phyloP scores from a whole-genome alignment of 2,888 invertebrate genomes.

The Spatulosminthurus flaviceps region DNA sequence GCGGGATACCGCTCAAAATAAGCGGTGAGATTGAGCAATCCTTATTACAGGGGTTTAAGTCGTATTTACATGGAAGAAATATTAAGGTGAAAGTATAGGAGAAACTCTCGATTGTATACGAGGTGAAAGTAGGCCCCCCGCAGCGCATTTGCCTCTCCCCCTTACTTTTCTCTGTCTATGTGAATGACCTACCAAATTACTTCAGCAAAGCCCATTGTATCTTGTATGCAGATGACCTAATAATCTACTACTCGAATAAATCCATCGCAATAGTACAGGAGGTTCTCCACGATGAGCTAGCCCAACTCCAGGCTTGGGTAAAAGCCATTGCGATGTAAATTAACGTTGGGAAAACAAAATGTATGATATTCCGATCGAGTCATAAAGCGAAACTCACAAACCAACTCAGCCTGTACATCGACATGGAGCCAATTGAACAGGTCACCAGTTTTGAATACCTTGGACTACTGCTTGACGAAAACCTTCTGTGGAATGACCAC shows the following conservation, averaged over 20 bases:
- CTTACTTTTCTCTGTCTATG: background rate
- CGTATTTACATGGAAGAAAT: background rate
- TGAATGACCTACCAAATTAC: background rate
- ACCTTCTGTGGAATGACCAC: background rate
- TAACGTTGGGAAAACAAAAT: slow-evolving; percentile 26
- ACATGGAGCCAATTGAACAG: background rate
- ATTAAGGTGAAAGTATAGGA: background rate
- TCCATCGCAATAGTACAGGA: background rate
- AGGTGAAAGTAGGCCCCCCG: background rate
- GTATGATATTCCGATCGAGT: background rate
- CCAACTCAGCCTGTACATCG: background rate
- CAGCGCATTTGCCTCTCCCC: background rate
- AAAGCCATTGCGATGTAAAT: too few species aligned
- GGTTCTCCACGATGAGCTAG: background rate
- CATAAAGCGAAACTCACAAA: background rate
- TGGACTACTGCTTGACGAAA: background rate
- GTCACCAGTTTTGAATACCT: background rate
- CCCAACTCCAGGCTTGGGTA: too few species aligned
- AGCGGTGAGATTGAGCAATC: too few species aligned
- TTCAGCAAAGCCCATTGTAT: too few species aligned
- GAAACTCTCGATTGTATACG: background rate
- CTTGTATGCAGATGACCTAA: too few species aligned
- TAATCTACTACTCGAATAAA: background rate
- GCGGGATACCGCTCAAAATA: too few species aligned
- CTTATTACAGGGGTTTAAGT: slow-evolving; percentile 17